These are phyloP conservation scores for Diadegma fenestrale DNA, from an alignment of 2,888 invertebrate genomes.

Conservation along the genomic window DNA sequence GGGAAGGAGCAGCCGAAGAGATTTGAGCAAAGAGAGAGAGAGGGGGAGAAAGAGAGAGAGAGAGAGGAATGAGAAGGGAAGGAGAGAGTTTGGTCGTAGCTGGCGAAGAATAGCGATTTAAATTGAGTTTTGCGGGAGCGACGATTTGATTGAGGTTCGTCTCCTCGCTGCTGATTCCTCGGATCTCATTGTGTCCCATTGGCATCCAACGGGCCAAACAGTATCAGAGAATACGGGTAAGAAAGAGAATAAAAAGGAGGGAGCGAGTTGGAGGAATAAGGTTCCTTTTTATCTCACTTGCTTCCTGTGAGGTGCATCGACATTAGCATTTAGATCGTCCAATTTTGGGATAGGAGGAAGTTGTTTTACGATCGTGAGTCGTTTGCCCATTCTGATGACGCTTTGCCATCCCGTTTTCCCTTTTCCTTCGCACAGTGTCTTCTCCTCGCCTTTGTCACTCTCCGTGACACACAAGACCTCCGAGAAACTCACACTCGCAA, in stretches of 20 bases:
- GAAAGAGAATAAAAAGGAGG: not conserved
- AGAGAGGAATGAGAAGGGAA: not conserved
- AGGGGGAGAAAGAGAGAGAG: slow-evolving; percentile 15
- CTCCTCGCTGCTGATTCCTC: slow-evolving; percentile 59
- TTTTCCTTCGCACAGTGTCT: not conserved
- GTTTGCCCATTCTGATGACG: slow-evolving; percentile 27
- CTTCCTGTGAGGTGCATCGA: slow-evolving; percentile 65
- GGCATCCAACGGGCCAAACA: slow-evolving; percentile 19
- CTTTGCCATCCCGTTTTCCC: slow-evolving; percentile 1
- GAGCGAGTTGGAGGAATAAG: not conserved
- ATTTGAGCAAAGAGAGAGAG: not conserved
- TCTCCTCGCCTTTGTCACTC: slow-evolving; percentile 6
- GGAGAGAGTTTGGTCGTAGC: slow-evolving; percentile 25
- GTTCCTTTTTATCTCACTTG: slow-evolving; percentile 18
- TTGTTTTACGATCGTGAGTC: slow-evolving; percentile 74
- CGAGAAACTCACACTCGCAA: slow-evolving; percentile 35
- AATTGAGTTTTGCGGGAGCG: slow-evolving; percentile 68
- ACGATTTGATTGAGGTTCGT: slow-evolving; percentile 69
- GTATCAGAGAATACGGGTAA: not conserved
- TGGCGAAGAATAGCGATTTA: slow-evolving; percentile 70
- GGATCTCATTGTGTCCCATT: slow-evolving; percentile 17
- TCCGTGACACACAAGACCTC: slow-evolving; percentile 20
- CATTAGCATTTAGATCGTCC: slow-evolving; percentile 79
- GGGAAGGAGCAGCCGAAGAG: slow-evolving; percentile 4
- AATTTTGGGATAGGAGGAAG: slow-evolving; percentile 74